These are phyloP conservation scores for Actinopyga echinites DNA, from an alignment of 53 echinoderm and acorn worm species.

Conservation along the genomic window DNA sequence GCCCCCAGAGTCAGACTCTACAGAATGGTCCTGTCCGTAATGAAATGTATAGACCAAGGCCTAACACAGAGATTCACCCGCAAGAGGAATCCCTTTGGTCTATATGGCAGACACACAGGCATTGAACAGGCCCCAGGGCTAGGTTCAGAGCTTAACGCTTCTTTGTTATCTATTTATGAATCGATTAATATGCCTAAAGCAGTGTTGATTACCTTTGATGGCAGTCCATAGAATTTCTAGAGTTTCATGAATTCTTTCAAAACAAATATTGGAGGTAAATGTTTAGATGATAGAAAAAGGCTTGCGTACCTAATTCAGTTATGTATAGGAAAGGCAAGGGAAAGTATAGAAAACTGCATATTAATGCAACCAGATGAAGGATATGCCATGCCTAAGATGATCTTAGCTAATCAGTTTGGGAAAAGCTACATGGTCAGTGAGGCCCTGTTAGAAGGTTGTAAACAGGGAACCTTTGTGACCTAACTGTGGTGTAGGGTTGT, in stretches of 20 bases:
- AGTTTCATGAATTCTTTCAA: slow-evolving; percentile 42
- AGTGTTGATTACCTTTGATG: slow-evolving; percentile 25
- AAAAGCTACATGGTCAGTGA: slow-evolving; percentile 51
- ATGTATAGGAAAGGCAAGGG: slow-evolving; percentile 24
- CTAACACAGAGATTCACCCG: too few species aligned
- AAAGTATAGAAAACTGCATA: slow-evolving; percentile 34
- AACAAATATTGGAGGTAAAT: slow-evolving; percentile 22
- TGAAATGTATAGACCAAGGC: too few species aligned
- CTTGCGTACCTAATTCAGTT: slow-evolving; percentile 45
- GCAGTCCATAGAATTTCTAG: slow-evolving; percentile 35
- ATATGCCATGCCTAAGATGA: slow-evolving; percentile 27
- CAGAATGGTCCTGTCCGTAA: too few species aligned
- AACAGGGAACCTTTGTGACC: neutral
- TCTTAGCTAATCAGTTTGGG: slow-evolving; percentile 48
- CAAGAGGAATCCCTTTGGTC: too few species aligned
- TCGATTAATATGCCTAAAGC: slow-evolving; percentile 48
- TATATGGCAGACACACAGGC: too few species aligned
- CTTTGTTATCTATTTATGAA: neutral
- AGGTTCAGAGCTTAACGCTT: too few species aligned
- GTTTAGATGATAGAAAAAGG: slow-evolving; percentile 12
- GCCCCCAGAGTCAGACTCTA: too few species aligned
- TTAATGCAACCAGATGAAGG: slow-evolving; percentile 34
- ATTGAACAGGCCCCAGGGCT: too few species aligned
- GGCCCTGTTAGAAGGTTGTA: slow-evolving; percentile 44
- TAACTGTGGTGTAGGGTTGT: slow-evolving; percentile 32